phyloP scores from a whole-genome alignment of 2,113 vertebrate genomes.

The Otolemur garnettii region DNA sequence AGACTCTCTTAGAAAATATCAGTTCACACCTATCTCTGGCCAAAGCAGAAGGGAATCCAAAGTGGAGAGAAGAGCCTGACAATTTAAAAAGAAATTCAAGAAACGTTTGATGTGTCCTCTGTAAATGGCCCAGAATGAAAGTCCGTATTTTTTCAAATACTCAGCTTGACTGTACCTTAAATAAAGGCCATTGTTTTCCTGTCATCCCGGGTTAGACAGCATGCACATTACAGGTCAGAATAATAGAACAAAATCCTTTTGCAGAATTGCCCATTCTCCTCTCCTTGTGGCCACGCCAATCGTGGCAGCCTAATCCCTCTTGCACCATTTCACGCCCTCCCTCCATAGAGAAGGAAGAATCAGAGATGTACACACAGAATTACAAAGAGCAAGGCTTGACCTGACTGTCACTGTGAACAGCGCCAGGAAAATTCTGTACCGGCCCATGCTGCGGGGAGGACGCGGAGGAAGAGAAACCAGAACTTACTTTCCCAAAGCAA shows the following conservation, averaged over 20 bases:
- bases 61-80: background rate
- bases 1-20: background rate
- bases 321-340: background rate
- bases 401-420: background rate
- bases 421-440: background rate
- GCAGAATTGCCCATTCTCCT: slow-evolving; percentile 1
- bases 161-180: background rate
- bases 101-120: background rate
- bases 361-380: background rate
- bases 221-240: background rate
- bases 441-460: background rate
- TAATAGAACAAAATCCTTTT: background rate
- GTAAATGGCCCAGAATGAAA: background rate
- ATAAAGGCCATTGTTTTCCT: slow-evolving; percentile 43
- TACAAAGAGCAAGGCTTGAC: background rate
- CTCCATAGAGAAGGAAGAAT: background rate
- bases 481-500: slow-evolving; percentile 99
- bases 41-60: background rate
- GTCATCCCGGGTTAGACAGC: background rate
- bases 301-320: background rate
- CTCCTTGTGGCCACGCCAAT: background rate
- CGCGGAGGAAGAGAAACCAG: background rate
- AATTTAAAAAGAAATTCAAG: slow-evolving; percentile 22
- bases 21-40: background rate
- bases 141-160: background rate